Percentiles rank a stretch among this genome's conserved stretches.
phyloP scores from a whole-genome alignment of 2,888 invertebrate genomes.

The Shargacucullia verbasci region DNA sequence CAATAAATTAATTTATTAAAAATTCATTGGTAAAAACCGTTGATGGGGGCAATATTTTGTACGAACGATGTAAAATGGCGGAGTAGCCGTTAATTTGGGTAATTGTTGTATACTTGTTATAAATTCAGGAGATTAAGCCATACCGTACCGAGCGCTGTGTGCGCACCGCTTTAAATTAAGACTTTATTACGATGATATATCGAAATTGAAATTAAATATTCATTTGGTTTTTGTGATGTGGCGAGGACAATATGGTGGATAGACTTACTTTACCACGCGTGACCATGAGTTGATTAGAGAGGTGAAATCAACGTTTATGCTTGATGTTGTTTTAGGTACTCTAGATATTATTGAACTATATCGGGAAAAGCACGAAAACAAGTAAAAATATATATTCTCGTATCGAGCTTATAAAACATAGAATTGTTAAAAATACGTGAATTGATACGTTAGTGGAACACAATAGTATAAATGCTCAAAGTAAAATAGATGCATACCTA shows the following conservation, averaged over 20 bases:
- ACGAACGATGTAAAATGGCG: constrained; percentile 68
- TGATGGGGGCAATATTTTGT: constrained; percentile 70
- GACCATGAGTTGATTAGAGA: too few species aligned
- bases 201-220: constrained; percentile 55
- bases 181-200: constrained; percentile 51
- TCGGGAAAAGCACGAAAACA: too few species aligned
- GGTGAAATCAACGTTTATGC: too few species aligned
- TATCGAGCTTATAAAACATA: too few species aligned
- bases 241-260: background rate
- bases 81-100: constrained; percentile 75
- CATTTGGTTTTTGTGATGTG: constrained; percentile 28
- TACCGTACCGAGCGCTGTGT: constrained; percentile 49
- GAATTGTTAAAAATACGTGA: too few species aligned
- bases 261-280: background rate
- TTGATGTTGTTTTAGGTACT: too few species aligned
- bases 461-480: constrained; percentile 29
- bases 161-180: constrained; percentile 55
- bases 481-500: constrained; percentile 20
- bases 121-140: constrained; percentile 76
- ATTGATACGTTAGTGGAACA: constrained; percentile 15
- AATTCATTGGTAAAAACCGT: constrained; percentile 74
- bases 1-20: constrained; percentile 86
- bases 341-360: too few species aligned
- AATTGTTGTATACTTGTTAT: constrained; percentile 81
- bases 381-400: too few species aligned